Conservation (phyloP, 2,113 vertebrate species). For the Crotalus helleri region DNA sequence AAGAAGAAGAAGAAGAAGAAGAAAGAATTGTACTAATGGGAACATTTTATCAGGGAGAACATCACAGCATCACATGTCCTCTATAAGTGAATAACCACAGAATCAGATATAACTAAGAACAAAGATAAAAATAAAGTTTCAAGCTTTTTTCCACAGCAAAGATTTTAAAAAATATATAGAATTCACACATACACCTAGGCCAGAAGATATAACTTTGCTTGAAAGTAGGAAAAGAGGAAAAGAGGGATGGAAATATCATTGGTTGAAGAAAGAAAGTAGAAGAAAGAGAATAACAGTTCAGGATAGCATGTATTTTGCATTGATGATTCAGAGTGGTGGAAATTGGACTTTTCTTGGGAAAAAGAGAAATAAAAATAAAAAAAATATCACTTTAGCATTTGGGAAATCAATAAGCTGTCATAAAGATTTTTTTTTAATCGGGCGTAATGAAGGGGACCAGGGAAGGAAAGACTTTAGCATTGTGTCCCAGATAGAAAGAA, state of each 20-base stretch:
- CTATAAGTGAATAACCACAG: background rate
- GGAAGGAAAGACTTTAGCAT: background rate
- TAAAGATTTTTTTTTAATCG: background rate
- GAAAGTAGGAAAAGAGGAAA: background rate
- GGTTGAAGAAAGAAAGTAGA: background rate
- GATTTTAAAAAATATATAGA: background rate
- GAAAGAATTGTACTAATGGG: background rate
- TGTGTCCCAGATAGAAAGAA: background rate
- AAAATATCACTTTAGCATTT: background rate
- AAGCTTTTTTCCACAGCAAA: background rate
- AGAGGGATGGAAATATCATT: background rate
- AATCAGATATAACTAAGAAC: background rate
- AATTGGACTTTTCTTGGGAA: background rate
- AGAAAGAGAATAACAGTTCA: background rate
- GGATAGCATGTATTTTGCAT: background rate
- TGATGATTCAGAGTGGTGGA: background rate
- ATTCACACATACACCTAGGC: background rate
- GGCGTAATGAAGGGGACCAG: background rate
- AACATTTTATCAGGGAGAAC: background rate
- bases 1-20: too few relatives aligned
- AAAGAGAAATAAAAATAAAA: background rate
- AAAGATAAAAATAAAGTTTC: background rate
- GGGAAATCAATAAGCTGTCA: background rate
- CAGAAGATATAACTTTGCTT: background rate
- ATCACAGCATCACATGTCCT: background rate